A percentile compares a stretch with the other conserved stretches of the same genome.
These are phyloP conservation scores for Rachycentron canadum DNA, from an alignment of 2,797 vertebrate species.

Conservation along the genomic window DNA sequence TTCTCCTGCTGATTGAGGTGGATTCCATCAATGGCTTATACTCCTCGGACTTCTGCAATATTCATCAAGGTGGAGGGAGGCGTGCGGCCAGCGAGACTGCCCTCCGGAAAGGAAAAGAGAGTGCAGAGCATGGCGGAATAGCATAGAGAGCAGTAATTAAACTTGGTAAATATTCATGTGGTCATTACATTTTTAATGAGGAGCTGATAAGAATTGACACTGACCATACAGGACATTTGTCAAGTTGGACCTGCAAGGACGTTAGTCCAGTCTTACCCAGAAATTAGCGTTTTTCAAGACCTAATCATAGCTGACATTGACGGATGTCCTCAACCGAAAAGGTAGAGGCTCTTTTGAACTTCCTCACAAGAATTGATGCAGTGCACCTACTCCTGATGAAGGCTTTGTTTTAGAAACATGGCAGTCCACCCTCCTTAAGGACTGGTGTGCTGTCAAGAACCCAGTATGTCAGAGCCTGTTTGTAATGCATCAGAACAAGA, in stretches of 20 bases:
- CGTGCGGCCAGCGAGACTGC: conserved; percentile 58
- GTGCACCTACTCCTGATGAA: conserved; percentile 46
- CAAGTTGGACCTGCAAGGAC: conserved; percentile 72
- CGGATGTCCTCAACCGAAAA: conserved; percentile 69
- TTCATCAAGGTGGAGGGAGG: conserved; percentile 81
- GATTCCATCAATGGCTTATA: conserved; percentile 68
- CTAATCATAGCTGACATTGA: conserved; percentile 80
- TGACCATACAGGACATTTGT: conserved; percentile 79
- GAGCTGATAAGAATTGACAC: conserved; percentile 76
- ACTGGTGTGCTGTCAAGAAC: not conserved
- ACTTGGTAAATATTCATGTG: conserved; percentile 84
- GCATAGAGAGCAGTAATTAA: conserved; percentile 78
- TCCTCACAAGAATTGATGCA: conserved; percentile 42
- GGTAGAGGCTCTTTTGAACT: conserved; percentile 63
- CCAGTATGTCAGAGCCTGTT: conserved; percentile 27
- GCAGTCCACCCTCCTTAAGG: not conserved
- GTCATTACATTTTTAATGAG: conserved; percentile 85
- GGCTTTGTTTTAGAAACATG: conserved; percentile 41
- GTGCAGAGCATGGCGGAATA: conserved; percentile 48
- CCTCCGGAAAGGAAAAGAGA: conserved; percentile 61
- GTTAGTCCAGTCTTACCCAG: conserved; percentile 63
- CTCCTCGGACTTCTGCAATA: conserved; percentile 77
- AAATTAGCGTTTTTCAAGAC: conserved; percentile 70
- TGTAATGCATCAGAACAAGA: conserved; percentile 26
- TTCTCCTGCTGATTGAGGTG: conserved; percentile 78